Conservation (phyloP, 2,888 invertebrate genomes). For the Tipula vernalis region DNA sequence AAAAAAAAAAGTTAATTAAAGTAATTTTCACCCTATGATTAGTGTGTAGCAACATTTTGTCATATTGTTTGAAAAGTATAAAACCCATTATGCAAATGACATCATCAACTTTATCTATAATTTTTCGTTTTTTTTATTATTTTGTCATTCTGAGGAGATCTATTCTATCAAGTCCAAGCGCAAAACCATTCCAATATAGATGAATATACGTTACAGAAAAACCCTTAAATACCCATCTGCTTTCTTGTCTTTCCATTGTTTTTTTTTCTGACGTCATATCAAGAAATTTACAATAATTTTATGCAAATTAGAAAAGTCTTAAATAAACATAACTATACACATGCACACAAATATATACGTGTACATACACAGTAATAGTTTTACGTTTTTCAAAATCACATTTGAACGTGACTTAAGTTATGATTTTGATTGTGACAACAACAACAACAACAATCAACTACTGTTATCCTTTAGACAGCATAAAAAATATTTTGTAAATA, state of each 20-base stretch:
- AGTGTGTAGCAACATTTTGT: not conserved
- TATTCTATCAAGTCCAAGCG: not conserved
- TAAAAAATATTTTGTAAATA: not conserved
- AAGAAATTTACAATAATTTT: not conserved
- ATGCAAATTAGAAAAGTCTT: not conserved
- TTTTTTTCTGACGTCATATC: not conserved
- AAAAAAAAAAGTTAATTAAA: not conserved
- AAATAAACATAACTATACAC: not conserved
- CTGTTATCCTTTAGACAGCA: not conserved
- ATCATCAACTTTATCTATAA: not conserved
- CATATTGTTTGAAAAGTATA: not conserved
- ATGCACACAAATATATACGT: not conserved
- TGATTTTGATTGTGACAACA: not conserved
- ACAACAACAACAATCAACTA: not conserved
- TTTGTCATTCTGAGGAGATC: not conserved
- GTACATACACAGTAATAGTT: not conserved
- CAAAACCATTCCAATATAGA: not conserved
- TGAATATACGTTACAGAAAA: not conserved
- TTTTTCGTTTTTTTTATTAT: not conserved
- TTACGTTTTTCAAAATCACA: not conserved
- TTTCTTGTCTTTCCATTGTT: not conserved
- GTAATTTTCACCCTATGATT: constrained; percentile 4
- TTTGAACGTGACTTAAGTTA: not conserved
- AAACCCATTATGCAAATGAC: not conserved
- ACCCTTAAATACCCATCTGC: not conserved